Evolutionary conservation across 2,797 vertebrate genomes (phyloP).

Genomic region (Crocodylus rhombifer): DNA sequence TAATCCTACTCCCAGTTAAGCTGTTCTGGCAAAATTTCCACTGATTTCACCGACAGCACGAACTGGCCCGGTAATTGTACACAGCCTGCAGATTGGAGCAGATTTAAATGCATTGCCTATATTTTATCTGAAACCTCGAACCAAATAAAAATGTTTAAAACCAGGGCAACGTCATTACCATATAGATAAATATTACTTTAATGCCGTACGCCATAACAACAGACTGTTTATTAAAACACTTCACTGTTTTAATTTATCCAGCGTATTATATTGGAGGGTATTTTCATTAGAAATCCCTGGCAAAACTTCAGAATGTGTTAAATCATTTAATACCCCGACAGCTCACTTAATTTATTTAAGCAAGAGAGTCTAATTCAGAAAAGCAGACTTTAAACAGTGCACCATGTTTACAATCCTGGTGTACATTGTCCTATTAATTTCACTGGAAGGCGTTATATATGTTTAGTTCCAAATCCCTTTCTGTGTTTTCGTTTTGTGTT

Average conservation of each 20-base stretch:
- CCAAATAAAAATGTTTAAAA: conserved; percentile 48
- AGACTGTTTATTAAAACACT: conserved; percentile 62
- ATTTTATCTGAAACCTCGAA: conserved; percentile 53
- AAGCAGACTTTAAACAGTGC: conserved; percentile 37
- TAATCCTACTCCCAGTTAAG: fast-evolving
- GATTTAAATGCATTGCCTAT: background rate
- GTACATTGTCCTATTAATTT: conserved; percentile 41
- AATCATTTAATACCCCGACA: conserved; percentile 69
- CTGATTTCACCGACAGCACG: background rate
- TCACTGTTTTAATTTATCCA: conserved; percentile 72
- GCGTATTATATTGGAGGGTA: conserved; percentile 58
- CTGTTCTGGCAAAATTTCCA: background rate
- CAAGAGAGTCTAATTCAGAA: conserved; percentile 56
- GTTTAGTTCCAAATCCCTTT: conserved; percentile 2
- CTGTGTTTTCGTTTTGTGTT: background rate
- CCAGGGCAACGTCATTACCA: conserved; percentile 45
- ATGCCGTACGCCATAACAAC: conserved; percentile 54
- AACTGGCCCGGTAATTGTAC: background rate
- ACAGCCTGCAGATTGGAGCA: conserved; percentile 19
- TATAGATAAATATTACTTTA: conserved; percentile 59
- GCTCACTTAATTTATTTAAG: conserved; percentile 72
- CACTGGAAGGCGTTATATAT: background rate
- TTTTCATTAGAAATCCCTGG: conserved; percentile 74
- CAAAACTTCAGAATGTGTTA: conserved; percentile 64
- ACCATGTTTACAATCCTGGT: conserved; percentile 35